phyloP scores from a whole-genome alignment of 2,888 invertebrate genomes.

The Diogma glabrata region DNA sequence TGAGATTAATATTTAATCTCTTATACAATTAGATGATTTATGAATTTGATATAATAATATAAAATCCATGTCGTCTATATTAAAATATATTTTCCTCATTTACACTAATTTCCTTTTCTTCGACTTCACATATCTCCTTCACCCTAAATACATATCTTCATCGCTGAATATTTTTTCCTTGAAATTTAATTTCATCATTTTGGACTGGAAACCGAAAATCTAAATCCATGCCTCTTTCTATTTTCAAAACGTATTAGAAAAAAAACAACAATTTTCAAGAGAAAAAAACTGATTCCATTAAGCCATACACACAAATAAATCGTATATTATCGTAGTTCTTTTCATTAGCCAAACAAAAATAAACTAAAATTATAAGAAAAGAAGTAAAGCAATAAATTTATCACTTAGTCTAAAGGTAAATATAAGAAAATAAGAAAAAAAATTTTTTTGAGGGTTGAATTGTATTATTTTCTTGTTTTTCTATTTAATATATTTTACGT shows the following conservation, averaged over 20 bases:
- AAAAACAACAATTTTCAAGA: background rate
- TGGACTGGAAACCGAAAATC: too few species aligned
- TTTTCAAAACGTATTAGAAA: too few species aligned
- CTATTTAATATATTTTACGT: too few species aligned
- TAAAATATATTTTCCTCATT: constrained; percentile 1
- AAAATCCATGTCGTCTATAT: background rate
- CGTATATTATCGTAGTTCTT: constrained; percentile 11
- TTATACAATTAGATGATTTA: constrained; percentile 13
- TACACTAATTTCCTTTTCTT: background rate
- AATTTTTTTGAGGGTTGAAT: constrained; percentile 5
- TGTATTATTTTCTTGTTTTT: constrained; percentile 7
- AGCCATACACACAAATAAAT: constrained; percentile 10
- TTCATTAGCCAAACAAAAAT: constrained; percentile 3
- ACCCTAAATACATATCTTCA: background rate
- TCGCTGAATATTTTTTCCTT: too few species aligned
- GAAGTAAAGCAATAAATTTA: constrained; percentile 11
- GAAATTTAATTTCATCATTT: too few species aligned
- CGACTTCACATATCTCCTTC: constrained; percentile 4
- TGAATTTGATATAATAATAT: constrained; percentile 9
- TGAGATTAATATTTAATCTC: constrained; percentile 10
- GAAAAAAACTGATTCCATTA: constrained; percentile 9
- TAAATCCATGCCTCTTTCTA: too few species aligned
- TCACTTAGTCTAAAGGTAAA: constrained; percentile 11
- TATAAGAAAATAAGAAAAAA: constrained; percentile 6
- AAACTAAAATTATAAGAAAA: background rate